Base-by-base conservation (phyloP, 2,113 vertebrate species). In the Ammospiza nelsoni region DNA sequence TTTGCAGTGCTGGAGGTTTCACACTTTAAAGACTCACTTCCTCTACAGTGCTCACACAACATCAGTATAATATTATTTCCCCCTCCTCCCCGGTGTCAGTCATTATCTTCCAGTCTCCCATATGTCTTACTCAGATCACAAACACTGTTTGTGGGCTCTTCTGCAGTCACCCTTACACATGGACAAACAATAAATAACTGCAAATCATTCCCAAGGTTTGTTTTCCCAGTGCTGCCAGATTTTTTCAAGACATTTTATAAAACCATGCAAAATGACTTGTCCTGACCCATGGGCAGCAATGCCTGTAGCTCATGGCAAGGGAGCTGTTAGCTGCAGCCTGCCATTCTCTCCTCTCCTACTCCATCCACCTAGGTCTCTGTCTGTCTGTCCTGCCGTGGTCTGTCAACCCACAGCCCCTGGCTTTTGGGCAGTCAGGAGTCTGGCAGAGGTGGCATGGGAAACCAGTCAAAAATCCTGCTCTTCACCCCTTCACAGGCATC, bases 1-100 rank as follows among this genome's bases (percentile, higher is more conserved):
- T 75, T 73, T 43, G 51, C 66, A 89, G 25, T 66, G 39, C 84
- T 83, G 73, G 57, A 95, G 65, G 49, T 89, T 91, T 94, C 74
- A 78, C 83, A 65, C 87, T 94, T 75, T 87, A 75, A 78, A 95
- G 66, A 63, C 57, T 90, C 63, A 31, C 68, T 96, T 92, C 86
- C 89, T 84, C 73, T 87, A 28, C 48, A 63, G 59, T 33, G 27
- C 73, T 92, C 76, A 78, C 57, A 61, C 39, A 63, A 43, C 55
- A 67, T n/a, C 72, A 51, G 7, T 46, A 20, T 28, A 54, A 54
- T 59, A 65, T 80, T 74, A 87, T 65, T 69, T 90, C 54, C 33
- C 25, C 28, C 57, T 79, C 49, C 49, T 73, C 48, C 27, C n/a
- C 0, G 0, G 12, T 65, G 77, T 89, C 77, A 89, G 66, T 82